Evolutionary conservation across 2,888 invertebrate species (phyloP), one percentile per base, ranked within the genome.

Genomic region (Latrodectus hesperus): DNA sequence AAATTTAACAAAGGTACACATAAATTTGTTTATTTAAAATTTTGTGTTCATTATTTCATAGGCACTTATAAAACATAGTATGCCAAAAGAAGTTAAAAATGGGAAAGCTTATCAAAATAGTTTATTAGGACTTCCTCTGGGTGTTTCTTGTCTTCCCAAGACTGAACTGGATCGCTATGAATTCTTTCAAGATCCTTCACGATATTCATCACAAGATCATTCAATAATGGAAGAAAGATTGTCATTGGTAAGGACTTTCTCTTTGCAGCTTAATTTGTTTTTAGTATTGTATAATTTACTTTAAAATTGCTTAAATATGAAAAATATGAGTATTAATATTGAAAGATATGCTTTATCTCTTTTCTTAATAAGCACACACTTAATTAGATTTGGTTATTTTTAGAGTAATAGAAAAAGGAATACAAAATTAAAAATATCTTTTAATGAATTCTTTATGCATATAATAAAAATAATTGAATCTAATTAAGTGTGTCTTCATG

Each of bases 141-240:
- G 85, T 38, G 86, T 89, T 6, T 89, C 89, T 6, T 89, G 89
- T 64, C 72, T 90, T 72, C 89, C 89, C 64, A 80, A 82, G 64
- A 77, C 86, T 16, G 88, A 83, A 53, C 51, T 76, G 14, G 84
- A 87, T n/a, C 74, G 65, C 11, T 88, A 77, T 76, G 89, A 90
- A 68, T 90, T 89, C 72, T 90, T 90, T 72, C 75, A 85, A 53
- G 76, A 88, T 22, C 89, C 89, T n/a, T 85, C 89, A 5, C 68
- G 78, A 49, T 87, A 73, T 73, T 76, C 88, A 49, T 60, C 83
- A n/a, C 89, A 88, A 11, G 89, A 90, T 51, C 90, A 90, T 80
- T 73, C 73, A 14, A 77, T 88, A 38, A 88, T 88, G 9, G 89
- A 87, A 68, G 85, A 89, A 49, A 82, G 85, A 26, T 77, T 89